Evolutionary conservation across 1,140 invertebrate genomes (phyloP), one percentile per base, ranked within the genome.

Genomic region (Oryzaephilus surinamensis): DNA sequence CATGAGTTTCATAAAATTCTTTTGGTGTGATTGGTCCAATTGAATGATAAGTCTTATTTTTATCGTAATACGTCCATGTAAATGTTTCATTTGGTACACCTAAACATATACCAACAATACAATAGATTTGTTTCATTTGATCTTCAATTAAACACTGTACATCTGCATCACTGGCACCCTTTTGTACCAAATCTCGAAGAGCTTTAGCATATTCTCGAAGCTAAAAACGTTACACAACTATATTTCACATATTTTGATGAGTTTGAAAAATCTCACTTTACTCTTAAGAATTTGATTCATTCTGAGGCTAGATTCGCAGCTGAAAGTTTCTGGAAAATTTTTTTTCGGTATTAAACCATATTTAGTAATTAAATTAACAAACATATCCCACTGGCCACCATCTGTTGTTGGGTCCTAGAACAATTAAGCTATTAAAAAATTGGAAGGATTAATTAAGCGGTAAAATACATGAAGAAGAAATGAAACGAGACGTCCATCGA

Each of bases 371-470:
- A 94, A 60, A 64, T 92, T 91, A 4, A 82, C 75, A 38, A 92
- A 60, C 87, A 93, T 92, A 52, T 90, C 82, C 88, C 87, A 93
- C 60, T 93, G 89, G 0, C 90, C 90, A 20, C 90, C 90, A 59
- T 94, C 90, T 30, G 72, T 72, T 15, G 77, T 74, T 13, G 87
- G 86, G 55, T 88, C 81, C 57, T 77, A 11, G 3, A 32, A 41
- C 16, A 27, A 19, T 32, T 23, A 28, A 33, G 8, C n/a, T 19
- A 28, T 21, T 24, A 13, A 38, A 38, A 2, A 31, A 26, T 26
- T 12, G n/a, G 6, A 15, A 14, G 6, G 35, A 10, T 35, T 14
- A 13, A 33, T n/a, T 10, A 34, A 18, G 11, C 7, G 8, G n/a
- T 28, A 10, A 60, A 56, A 61, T 67, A 77, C 77, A 51, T 70